Evolutionary conservation across 2,888 invertebrate genomes (phyloP).

Genomic region (Ernsta delagoae): DNA sequence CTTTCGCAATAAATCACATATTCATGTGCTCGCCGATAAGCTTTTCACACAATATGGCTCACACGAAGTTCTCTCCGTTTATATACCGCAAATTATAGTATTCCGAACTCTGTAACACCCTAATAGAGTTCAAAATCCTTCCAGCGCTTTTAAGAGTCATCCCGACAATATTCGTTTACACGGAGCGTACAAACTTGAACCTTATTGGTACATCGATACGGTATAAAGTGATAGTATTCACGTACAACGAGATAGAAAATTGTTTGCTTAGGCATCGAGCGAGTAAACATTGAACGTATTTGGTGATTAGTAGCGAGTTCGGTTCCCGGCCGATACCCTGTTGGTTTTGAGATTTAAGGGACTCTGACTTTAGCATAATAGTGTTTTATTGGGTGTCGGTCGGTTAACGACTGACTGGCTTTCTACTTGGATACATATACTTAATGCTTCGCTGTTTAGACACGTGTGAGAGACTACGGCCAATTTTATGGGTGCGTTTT

Average conservation of each 20-base stretch:
- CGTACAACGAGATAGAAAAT: constrained; percentile 9
- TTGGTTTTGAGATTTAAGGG: constrained; percentile 25
- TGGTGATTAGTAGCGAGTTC: constrained; percentile 48
- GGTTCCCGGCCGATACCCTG: constrained; percentile 52
- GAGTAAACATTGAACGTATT: constrained; percentile 55
- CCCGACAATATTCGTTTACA: not conserved
- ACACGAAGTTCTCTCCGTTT: constrained; percentile 7
- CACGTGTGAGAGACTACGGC: not conserved
- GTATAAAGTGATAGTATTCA: not conserved
- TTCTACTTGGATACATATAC: too few species aligned
- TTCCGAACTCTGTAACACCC: not conserved
- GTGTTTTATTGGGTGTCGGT: constrained; percentile 9
- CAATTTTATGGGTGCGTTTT: not conserved
- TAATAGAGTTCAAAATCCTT: constrained; percentile 1
- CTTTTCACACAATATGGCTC: constrained; percentile 12
- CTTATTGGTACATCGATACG: not conserved
- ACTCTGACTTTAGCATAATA: constrained; percentile 18
- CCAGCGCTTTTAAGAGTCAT: not conserved
- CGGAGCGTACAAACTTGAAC: constrained; percentile 11
- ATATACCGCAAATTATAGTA: not conserved
- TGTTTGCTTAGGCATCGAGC: constrained; percentile 68
- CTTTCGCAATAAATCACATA: constrained; percentile 32
- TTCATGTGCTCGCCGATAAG: constrained; percentile 27
- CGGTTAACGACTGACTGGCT: not conserved
- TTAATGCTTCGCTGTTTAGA: too few species aligned